Evolutionary conservation across 2,797 vertebrate genomes (phyloP), one percentile per base, ranked within the genome.

Genomic region (Pantherophis vulpinus): DNA sequence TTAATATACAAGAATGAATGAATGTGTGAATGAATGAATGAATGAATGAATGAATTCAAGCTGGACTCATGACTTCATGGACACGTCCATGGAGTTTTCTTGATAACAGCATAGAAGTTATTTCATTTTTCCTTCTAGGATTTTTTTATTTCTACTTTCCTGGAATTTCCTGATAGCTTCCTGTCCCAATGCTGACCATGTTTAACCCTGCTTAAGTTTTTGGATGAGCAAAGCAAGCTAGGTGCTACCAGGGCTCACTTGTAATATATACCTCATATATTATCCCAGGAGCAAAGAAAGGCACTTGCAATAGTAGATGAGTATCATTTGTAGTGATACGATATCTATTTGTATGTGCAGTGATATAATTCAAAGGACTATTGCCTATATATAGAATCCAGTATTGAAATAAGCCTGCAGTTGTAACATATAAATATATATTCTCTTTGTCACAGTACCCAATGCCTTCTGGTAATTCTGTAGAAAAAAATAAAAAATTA

Each of bases 371-470:
- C 89, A 98, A 97, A 2, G 56, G 95, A 1, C 97, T 94, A 0
- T 93, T 95, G 1, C 97, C 97, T 4, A 98, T 92, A 5, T 93
- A 94, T 13, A 98, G 74, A 23, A 97, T 95, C 98, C 98, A 98
- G 89, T 97, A 93, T 88, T 96, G 95, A 95, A 98, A 93, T 56
- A 96, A 94, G 29, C 93, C 93, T 29, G 91, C 94, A 23, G n/a
- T 59, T 8, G 95, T 93, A 87, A 97, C 86, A 88, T 88, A 79
- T 61, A 96, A 90, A 4, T 95, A 95, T 58, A 96, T 61, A 83
- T 96, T 97, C 66, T 95, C 93, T 89, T 94, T 89, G 79, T 96
- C 96, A n/a, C 97, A 97, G 93, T 91, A 94, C 13, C 96, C 96
- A 91, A 37, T 88, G 90, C 95, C 96, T 94, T 95, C 93, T 94